These are phyloP conservation scores for Pyrrhia umbra DNA, from an alignment of 2,888 invertebrate species.

Conservation along the genomic window DNA sequence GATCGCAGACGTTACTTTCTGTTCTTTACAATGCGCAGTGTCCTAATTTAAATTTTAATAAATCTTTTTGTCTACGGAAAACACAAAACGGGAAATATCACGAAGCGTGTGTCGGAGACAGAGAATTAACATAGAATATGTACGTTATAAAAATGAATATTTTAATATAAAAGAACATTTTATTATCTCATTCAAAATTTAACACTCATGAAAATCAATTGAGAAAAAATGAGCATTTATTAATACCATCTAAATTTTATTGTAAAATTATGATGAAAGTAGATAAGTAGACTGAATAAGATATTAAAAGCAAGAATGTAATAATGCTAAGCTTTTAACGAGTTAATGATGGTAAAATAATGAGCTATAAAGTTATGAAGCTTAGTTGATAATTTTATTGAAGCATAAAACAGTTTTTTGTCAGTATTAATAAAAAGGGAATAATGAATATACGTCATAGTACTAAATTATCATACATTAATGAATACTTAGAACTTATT, in stretches of 20 bases:
- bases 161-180: not conserved
- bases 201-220: not conserved
- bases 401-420: not conserved
- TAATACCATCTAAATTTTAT: not conserved
- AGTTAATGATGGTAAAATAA: not conserved
- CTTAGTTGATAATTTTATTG: not conserved
- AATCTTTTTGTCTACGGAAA: constrained; percentile 4
- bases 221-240: not conserved
- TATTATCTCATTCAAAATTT: not conserved
- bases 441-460: not conserved
- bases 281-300: constrained; percentile 1
- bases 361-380: not conserved
- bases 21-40: constrained; percentile 30
- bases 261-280: not conserved
- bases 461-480: too few relatives aligned
- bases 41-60: constrained; percentile 18
- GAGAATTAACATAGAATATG: not conserved
- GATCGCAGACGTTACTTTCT: constrained; percentile 43
- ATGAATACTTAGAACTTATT: too few relatives aligned
- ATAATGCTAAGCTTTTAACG: not conserved
- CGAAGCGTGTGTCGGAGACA: not conserved
- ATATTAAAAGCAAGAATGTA: not conserved
- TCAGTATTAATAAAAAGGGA: not conserved
- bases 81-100: too few relatives aligned
- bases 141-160: not conserved